Conservation (phyloP, 2,113 vertebrate genomes). For the Silurus meridionalis region DNA sequence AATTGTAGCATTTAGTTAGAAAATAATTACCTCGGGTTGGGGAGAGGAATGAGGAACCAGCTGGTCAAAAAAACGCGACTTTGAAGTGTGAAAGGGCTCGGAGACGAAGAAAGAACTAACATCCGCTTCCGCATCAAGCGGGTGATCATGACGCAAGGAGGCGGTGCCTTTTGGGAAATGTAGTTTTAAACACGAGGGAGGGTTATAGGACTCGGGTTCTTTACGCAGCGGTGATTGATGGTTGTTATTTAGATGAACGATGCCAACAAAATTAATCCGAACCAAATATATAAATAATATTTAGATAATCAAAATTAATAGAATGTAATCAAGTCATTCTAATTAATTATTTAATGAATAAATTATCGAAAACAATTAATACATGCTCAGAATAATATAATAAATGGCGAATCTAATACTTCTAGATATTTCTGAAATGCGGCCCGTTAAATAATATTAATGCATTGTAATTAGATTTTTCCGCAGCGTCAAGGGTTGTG, state of each 20-base stretch:
- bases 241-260: neutral
- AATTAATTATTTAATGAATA: too few species aligned
- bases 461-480: too few species aligned
- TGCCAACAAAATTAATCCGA: too few species aligned
- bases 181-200: neutral
- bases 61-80: slow-evolving; percentile 26
- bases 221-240: too few species aligned
- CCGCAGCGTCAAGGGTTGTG: too few species aligned
- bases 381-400: too few species aligned
- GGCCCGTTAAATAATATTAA: too few species aligned
- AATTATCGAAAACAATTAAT: too few species aligned
- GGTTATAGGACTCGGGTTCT: neutral
- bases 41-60: neutral
- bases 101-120: slow-evolving; percentile 32
- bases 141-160: neutral
- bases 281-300: neutral
- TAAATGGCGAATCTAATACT: too few species aligned
- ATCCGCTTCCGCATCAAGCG: slow-evolving; percentile 51
- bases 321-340: neutral
- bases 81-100: slow-evolving; percentile 48
- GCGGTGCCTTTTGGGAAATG: slow-evolving; percentile 39
- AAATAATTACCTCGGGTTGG: slow-evolving; percentile 26
- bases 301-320: neutral
- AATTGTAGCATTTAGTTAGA: neutral
- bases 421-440: too few species aligned